These are phyloP conservation scores for Holothuria leucospilota DNA, from an alignment of 53 echinoderm and acorn worm species.

Conservation along the genomic window DNA sequence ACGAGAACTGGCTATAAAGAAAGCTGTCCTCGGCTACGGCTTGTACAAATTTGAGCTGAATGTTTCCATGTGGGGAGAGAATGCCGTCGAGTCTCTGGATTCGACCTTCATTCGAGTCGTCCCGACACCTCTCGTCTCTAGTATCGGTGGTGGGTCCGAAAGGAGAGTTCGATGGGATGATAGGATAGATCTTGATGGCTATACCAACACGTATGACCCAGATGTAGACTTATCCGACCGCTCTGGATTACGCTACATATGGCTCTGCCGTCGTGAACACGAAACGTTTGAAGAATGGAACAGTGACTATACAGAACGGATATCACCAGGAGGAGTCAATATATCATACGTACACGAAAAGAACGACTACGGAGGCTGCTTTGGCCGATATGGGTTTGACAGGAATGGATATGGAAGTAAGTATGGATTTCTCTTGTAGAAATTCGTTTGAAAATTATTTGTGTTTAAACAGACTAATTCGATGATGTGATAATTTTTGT, in stretches of 20 bases:
- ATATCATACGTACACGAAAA: slow-evolving; percentile 73
- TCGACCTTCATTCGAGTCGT: slow-evolving; percentile 68
- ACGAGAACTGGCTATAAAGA: slow-evolving; percentile 82
- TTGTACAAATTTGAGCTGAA: slow-evolving; percentile 83
- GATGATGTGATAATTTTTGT: too few relatives aligned
- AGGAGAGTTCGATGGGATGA: slow-evolving; percentile 80
- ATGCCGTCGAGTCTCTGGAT: slow-evolving; percentile 78
- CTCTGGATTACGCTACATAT: slow-evolving; percentile 74
- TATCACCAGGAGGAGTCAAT: slow-evolving; percentile 63
- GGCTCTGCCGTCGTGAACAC: slow-evolving; percentile 83
- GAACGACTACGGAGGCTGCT: slow-evolving; percentile 86
- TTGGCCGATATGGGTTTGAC: slow-evolving; percentile 82
- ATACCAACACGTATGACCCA: slow-evolving; percentile 76
- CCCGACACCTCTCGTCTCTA: slow-evolving; percentile 76
- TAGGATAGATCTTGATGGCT: slow-evolving; percentile 63
- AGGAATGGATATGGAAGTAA: slow-evolving; percentile 79
- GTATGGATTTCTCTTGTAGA: neutral
- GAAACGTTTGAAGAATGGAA: slow-evolving; percentile 85
- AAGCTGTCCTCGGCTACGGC: slow-evolving; percentile 74
- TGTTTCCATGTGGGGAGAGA: slow-evolving; percentile 92
- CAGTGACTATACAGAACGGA: slow-evolving; percentile 69
- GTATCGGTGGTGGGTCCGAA: slow-evolving; percentile 83
- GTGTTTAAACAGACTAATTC: too few relatives aligned
- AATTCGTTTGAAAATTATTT: neutral
- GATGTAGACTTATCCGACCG: slow-evolving; percentile 72